phyloP scores from a whole-genome alignment of 2,888 invertebrate species.

The Parnassius mnemosyne region DNA sequence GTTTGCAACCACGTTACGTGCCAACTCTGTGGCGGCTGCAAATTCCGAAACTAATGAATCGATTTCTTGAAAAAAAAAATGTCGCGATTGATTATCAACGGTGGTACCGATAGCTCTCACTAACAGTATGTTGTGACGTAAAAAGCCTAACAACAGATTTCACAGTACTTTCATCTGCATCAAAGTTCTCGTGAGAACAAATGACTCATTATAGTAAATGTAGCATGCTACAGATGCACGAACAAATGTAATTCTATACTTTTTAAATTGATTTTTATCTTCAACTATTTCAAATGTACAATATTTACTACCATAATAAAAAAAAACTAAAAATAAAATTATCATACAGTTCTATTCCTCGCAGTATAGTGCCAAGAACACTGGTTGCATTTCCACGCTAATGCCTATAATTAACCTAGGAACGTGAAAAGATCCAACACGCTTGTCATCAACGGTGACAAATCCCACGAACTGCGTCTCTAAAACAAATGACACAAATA shows the following conservation, averaged over 20 bases:
- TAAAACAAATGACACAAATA: too few relatives aligned
- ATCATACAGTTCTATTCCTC: too few relatives aligned
- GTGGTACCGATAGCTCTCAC: constrained; percentile 22
- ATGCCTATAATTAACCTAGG: too few relatives aligned
- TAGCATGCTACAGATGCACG: constrained; percentile 1
- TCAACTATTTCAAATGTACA: too few relatives aligned
- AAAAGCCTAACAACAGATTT: constrained; percentile 25
- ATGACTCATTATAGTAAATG: constrained; percentile 22
- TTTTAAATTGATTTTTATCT: constrained; percentile 1
- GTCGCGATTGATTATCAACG: constrained; percentile 4
- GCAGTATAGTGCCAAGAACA: too few relatives aligned
- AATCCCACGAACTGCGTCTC: too few relatives aligned
- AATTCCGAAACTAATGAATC: not conserved
- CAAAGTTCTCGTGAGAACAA: constrained; percentile 26
- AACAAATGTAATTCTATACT: constrained; percentile 9
- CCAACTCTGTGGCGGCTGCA: not conserved
- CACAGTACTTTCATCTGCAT: constrained; percentile 26
- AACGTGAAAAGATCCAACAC: too few relatives aligned
- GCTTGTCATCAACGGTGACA: too few relatives aligned
- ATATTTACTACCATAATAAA: too few relatives aligned
- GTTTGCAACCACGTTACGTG: too few relatives aligned
- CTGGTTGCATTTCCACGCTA: too few relatives aligned
- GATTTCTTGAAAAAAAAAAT: not conserved
- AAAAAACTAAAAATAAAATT: too few relatives aligned
- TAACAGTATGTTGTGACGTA: constrained; percentile 22